Percentiles rank a stretch among this genome's conserved stretches.
These are phyloP conservation scores for Caiman crocodilus DNA, from an alignment of 2,797 vertebrate species.

Conservation along the genomic window DNA sequence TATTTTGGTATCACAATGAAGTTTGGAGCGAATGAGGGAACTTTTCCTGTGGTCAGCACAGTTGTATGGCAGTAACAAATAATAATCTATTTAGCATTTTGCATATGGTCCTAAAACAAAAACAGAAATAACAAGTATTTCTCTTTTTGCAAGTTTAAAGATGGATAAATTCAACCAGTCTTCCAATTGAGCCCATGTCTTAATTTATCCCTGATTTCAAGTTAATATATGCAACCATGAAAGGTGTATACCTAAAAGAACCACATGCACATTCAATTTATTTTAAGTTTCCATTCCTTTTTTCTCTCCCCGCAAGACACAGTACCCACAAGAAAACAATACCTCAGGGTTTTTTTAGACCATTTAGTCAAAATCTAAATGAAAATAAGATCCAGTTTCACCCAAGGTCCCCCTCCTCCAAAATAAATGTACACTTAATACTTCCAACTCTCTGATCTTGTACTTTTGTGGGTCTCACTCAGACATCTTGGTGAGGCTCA, in stretches of 20 bases:
- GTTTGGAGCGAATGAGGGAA: accelerated
- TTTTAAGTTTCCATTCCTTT: not conserved
- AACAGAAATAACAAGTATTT: not conserved
- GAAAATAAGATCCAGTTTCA: not conserved
- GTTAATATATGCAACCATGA: not conserved
- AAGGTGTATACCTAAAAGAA: not conserved
- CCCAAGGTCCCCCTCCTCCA: not conserved
- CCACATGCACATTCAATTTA: not conserved
- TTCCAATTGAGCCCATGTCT: not conserved
- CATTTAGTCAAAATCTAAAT: not conserved
- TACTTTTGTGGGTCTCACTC: not conserved
- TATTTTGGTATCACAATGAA: not conserved
- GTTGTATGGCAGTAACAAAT: not conserved
- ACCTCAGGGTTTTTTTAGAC: not conserved
- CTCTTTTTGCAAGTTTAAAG: not conserved
- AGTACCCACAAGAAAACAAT: not conserved
- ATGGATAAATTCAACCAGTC: not conserved
- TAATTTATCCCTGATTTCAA: not conserved
- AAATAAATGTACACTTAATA: accelerated
- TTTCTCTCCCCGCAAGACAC: not conserved
- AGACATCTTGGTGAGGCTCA: not conserved
- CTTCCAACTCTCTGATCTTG: not conserved
- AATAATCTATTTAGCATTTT: not conserved
- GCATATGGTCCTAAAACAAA: not conserved
- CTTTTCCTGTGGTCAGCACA: not conserved